Evolutionary conservation across 2,113 vertebrate genomes (phyloP), one percentile per base, ranked within the genome.

Genomic region (Pelusios castaneus): DNA sequence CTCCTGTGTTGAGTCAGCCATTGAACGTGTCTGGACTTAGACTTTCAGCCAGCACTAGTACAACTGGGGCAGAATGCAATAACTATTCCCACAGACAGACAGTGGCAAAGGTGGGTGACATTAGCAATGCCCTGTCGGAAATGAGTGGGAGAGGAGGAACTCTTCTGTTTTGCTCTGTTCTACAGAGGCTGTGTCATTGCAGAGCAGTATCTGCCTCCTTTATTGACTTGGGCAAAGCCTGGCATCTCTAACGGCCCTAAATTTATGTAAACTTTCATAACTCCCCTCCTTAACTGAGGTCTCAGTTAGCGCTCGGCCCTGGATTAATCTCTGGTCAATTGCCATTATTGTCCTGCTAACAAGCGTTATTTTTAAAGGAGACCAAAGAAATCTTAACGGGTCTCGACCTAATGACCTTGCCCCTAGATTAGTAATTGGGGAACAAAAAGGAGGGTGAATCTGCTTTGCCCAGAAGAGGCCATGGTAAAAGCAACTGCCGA

Each of bases 391-490:
- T 54, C 13, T 38, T 54, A 10, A 47, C 52, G 63, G 2, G 0
- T 43, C 56, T 3, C 43, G 1, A 77, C 84, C 49, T 47, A 5
- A 19, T 14, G 22, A 84, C 85, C 67, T 21, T 3, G 0, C 83
- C 82, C 80, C 29, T 2, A 1, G 10, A 11, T 10, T 0, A 4
- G 25, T 45, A 1, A 22, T 43, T 76, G 24, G 3, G 43, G 41
- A 5, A 3, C 75, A n/a, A 8, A 1, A 19, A 0, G 0, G 0
- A n/a, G 0, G 22, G 34, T 2, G 60, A 76, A 27, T 77, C 70
- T 5, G 17, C 43, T 83, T 60, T 83, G 77, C 51, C 58, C 82
- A 55, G 70, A 27, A 10, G 52, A 51, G 55, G 19, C 49, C 45
- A 27, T 6, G 54, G 25, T 22, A 56, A 60, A 21, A 7, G 54